Evolutionary conservation across 2,888 invertebrate species (phyloP).

Genomic region (Apodemia hepburni): DNA sequence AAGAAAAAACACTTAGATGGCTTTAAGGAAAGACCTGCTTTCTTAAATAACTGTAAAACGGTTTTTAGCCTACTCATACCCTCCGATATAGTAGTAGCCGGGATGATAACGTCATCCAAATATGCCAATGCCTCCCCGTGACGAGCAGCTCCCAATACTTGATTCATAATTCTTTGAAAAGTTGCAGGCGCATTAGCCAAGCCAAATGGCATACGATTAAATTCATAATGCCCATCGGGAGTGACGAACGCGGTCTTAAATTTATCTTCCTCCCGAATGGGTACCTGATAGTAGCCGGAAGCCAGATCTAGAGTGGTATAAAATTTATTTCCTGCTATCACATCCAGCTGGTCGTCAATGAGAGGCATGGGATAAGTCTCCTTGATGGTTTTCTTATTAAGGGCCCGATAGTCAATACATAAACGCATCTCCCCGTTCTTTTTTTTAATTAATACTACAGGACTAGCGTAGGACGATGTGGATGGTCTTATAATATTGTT

Average conservation of each 20-base stretch:
- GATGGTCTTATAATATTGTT: conserved; percentile 12
- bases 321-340: conserved; percentile 24
- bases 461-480: conserved; percentile 16
- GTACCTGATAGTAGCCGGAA: conserved; percentile 29
- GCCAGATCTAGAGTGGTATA: conserved; percentile 34
- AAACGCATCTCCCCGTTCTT: conserved; percentile 12
- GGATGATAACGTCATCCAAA: not conserved
- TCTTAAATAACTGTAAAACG: not conserved
- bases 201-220: conserved; percentile 31
- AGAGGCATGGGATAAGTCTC: no score
- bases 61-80: not conserved
- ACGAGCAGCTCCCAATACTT: not conserved
- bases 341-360: conserved; percentile 16
- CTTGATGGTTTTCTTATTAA: conserved; percentile 1
- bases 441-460: conserved; percentile 18
- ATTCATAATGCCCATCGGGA: conserved; percentile 29
- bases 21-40: not conserved
- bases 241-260: conserved; percentile 27
- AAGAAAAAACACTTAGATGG: conserved; percentile 10
- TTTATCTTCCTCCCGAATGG: conserved; percentile 24
- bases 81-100: not conserved
- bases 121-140: not conserved
- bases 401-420: conserved; percentile 15
- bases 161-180: conserved; percentile 26
- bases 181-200: conserved; percentile 29